Evolutionary conservation across 2,797 vertebrate species (phyloP), one percentile per base, ranked within the genome.

Genomic region (Decapterus maruadsi): DNA sequence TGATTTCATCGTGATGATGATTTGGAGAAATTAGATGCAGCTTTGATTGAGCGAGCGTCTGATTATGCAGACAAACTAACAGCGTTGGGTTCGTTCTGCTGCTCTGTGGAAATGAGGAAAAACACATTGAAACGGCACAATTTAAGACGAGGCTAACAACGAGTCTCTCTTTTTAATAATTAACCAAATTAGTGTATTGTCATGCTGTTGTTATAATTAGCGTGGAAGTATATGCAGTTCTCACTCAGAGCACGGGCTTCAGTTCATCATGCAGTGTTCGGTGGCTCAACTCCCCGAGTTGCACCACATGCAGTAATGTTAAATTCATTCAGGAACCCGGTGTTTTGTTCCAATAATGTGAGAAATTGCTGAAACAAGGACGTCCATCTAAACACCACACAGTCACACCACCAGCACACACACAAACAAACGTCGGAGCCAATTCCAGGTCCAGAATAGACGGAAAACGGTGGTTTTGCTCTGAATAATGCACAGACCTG

Each of bases 401-500:
- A 72, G 61, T 54, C 65, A 70, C 70, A 78, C 26, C 31, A 34
- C 31, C 31, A 34, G 31, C 31, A 34, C 46, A 42, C 53, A 75
- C 62, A 71, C 48, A 70, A 67, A 42, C 26, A 26, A 26, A 66
- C 56, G 64, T 53, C 72, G 75, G 38, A 78, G 42, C 20, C 76
- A 82, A 73, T 72, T 55, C 17, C 40, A 66, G 38, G 51, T 68
- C 48, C 1, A 40, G 38, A 81, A 82, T 67, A 69, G 74, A 72
- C 69, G 68, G 66, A 65, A 81, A 78, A 57, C 11, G 51, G 55
- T 51, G 9, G 53, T 60, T 34, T 34, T 50, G 56, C 56, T 50
- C 71, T 90, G 80, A 87, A 90, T 82, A 90, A 87, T 77, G 48
- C 74, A 82, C 60, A 63, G 26, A 71, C 14, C 66, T 69, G 46